Evolutionary conservation across 2,888 invertebrate genomes (phyloP).

Genomic region (Odontocolon sp.): DNA sequence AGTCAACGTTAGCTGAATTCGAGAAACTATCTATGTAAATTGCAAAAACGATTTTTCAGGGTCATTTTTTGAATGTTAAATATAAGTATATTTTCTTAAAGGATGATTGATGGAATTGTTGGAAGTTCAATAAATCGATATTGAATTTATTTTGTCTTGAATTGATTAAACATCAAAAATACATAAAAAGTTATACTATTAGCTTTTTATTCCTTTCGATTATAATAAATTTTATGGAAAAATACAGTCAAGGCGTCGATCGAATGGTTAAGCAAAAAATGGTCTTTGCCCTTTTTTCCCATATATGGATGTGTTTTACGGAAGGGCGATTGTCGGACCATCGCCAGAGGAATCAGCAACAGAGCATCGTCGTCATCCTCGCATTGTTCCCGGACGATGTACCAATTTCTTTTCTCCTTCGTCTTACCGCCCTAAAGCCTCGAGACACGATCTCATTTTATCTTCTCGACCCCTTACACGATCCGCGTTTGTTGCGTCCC

Average conservation of each 20-base stretch:
- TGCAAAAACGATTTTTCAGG: too few species aligned
- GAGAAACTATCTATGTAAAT: too few species aligned
- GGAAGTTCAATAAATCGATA: too few species aligned
- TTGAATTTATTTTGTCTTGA: too few species aligned
- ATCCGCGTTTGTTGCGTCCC: conserved; percentile 77
- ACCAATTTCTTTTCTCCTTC: conserved; percentile 77
- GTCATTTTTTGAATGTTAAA: too few species aligned
- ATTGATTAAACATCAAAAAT: too few species aligned
- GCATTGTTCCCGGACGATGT: conserved; percentile 75
- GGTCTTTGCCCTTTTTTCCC: conserved; percentile 3
- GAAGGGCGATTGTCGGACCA: conserved; percentile 25
- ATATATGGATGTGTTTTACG: conserved; percentile 33
- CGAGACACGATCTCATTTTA: conserved; percentile 80
- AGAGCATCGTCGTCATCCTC: conserved; percentile 28
- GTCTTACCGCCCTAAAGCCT: conserved; percentile 65
- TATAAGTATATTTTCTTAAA: too few species aligned
- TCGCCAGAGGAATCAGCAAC: conserved; percentile 45
- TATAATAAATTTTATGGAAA: too few species aligned
- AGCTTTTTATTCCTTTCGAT: too few species aligned
- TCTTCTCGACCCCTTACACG: conserved; percentile 78
- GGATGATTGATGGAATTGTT: too few species aligned
- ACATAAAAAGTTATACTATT: too few species aligned
- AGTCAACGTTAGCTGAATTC: too few species aligned
- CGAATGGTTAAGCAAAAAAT: conserved; percentile 12
- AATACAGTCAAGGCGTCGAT: background rate